Evolutionary conservation across 2,797 vertebrate species (phyloP), one percentile per base, ranked within the genome.

Genomic region (Thaleichthys pacificus): DNA sequence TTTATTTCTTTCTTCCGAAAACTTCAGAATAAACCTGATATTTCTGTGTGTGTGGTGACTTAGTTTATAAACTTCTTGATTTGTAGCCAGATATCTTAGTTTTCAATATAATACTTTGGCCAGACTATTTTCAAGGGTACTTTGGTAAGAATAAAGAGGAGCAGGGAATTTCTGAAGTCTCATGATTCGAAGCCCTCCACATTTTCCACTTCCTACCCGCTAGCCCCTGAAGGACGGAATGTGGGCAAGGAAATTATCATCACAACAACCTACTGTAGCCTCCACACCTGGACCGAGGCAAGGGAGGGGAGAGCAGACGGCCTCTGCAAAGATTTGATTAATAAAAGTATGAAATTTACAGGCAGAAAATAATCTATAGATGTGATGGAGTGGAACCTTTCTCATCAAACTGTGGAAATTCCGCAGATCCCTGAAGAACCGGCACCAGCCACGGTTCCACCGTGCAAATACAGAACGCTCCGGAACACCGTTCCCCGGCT

Each of bases 251-350:
- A 57, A 80, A 0, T 5, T 92, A 92, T 22, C 61, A 93, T 9
- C 93, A 93, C 0, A 77, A 77, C 76, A 90, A 93, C 26, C 11
- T 47, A 2, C 42, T 47, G 42, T 12, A 47, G 42, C 2, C 42
- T 82, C 61, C 7, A 3, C 26, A 42, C 75, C 78, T 54, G 77
- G 65, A 51, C 71, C 0, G 4, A 57, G 0, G 42, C 42, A 35
- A 51, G 49, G 17, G 49, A 42, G 76, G 49, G 4, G 49, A 42
- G 28, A 89, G 89, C 9, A 47, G 9, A 0, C 49, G 78, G 90
- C 92, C 80, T 57, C 91, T 90, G 85, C 66, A 85, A 87, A 85
- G 84, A 88, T 88, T 88, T 88, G 85, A 88, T 88, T 88, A 88
- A 88, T 87, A 87, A 87, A 87, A 87, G 87, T 88, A 81, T 85